Conservation (phyloP, 1,140 invertebrate species). For the Manduca sexta region DNA sequence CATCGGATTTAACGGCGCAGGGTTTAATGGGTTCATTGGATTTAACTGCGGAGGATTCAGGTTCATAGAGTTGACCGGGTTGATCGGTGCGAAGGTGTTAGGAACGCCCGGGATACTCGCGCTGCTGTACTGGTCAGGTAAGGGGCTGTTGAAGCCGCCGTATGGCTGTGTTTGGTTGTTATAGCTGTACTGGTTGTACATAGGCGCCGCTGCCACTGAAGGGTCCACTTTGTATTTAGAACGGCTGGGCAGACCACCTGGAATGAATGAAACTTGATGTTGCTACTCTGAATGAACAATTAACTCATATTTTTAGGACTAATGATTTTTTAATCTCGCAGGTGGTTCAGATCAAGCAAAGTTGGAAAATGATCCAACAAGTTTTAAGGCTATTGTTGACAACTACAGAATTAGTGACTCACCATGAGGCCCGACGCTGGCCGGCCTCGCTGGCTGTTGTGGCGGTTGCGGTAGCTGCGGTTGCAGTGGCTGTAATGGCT, state of each 20-base stretch:
- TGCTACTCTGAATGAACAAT: neutral
- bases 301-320: no score
- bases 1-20: slow-evolving; percentile 16
- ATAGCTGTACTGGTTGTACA: slow-evolving; percentile 64
- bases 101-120: slow-evolving; percentile 36
- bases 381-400: no score
- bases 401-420: no score
- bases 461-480: slow-evolving; percentile 48
- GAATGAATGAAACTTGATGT: slow-evolving; percentile 4
- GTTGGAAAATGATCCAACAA: no score
- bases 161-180: slow-evolving; percentile 38
- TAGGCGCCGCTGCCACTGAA: slow-evolving; percentile 78
- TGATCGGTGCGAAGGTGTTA: slow-evolving; percentile 12
- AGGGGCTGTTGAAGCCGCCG: slow-evolving; percentile 44
- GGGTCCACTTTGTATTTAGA: slow-evolving; percentile 86
- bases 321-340: no score
- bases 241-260: slow-evolving; percentile 68
- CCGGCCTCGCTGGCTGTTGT: slow-evolving; percentile 73
- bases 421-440: slow-evolving; percentile 61
- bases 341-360: no score
- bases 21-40: slow-evolving; percentile 10
- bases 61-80: slow-evolving; percentile 22
- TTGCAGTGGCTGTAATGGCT: neutral
- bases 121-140: slow-evolving; percentile 40
- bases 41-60: neutral